Percentiles rank a stretch among this genome's conserved stretches.
phyloP scores from a whole-genome alignment of 2,797 vertebrate species.

The Chelonia mydas region DNA sequence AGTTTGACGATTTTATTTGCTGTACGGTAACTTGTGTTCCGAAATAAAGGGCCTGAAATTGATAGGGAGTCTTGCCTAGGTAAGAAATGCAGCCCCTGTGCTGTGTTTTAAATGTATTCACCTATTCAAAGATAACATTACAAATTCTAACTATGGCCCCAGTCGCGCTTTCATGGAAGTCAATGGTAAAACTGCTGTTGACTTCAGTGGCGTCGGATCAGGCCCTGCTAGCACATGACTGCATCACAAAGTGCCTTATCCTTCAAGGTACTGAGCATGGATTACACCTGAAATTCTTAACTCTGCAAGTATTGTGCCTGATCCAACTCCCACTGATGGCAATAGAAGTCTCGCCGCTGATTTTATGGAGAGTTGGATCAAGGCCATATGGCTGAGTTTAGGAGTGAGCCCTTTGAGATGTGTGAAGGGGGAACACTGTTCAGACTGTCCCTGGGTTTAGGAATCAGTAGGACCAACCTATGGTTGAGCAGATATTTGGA shows the following conservation, averaged over 20 bases:
- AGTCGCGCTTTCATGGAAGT: not conserved
- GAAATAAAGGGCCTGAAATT: not conserved
- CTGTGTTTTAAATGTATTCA: not conserved
- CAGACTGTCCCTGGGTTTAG: not conserved
- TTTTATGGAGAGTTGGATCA: not conserved
- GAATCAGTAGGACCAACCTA: not conserved
- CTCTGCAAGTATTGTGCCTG: not conserved
- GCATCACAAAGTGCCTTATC: not conserved
- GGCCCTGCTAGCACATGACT: not conserved
- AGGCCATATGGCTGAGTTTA: too few relatives aligned
- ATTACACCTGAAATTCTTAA: not conserved
- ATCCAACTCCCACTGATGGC: not conserved
- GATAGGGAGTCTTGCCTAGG: not conserved
- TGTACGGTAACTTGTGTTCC: not conserved
- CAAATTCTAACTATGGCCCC: not conserved
- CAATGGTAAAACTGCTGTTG: not conserved
- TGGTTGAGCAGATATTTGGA: not conserved
- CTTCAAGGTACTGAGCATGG: not conserved
- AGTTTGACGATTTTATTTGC: slow-evolving; percentile 13
- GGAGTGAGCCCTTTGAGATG: too few relatives aligned
- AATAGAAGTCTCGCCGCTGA: not conserved
- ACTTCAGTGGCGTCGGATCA: slow-evolving; percentile 18
- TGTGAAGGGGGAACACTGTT: too few relatives aligned
- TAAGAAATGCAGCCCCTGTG: not conserved
- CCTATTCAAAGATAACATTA: not conserved